phyloP scores from a whole-genome alignment of 1,140 invertebrate species.

The Coptotermes formosanus region DNA sequence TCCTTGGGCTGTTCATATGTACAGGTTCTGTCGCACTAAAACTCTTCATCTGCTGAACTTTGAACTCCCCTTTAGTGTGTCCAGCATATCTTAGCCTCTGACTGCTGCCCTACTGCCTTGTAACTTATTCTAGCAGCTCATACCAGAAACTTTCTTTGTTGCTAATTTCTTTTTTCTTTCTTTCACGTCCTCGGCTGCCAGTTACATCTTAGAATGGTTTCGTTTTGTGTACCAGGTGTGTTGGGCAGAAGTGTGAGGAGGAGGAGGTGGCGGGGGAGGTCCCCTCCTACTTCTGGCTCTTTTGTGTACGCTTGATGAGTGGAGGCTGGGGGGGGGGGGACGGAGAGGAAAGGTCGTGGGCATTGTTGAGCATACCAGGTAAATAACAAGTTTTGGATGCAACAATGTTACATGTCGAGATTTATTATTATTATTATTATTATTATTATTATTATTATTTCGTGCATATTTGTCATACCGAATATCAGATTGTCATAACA shows the following conservation, averaged over 20 bases:
- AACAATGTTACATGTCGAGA: constrained; percentile 11
- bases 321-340: neutral
- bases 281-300: constrained; percentile 1
- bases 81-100: neutral
- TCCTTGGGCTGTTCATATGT: neutral
- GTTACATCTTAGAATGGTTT: constrained; percentile 6
- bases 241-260: neutral
- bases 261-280: neutral
- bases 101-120: neutral
- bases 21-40: neutral
- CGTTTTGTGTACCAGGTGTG: constrained; percentile 21
- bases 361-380: constrained; percentile 11
- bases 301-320: constrained; percentile 6
- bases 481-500: neutral
- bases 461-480: neutral
- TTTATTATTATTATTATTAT: neutral
- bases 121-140: neutral
- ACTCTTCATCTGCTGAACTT: neutral
- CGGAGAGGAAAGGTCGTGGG: neutral
- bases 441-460: neutral
- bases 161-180: constrained; percentile 16
- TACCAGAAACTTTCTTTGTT: constrained; percentile 17
- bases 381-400: neutral
- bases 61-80: neutral
- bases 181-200: neutral